A percentile compares a stretch with the other conserved stretches of the same genome.
These are phyloP conservation scores for Toxostoma redivivum DNA, from an alignment of 2,113 vertebrate genomes.

Conservation along the genomic window DNA sequence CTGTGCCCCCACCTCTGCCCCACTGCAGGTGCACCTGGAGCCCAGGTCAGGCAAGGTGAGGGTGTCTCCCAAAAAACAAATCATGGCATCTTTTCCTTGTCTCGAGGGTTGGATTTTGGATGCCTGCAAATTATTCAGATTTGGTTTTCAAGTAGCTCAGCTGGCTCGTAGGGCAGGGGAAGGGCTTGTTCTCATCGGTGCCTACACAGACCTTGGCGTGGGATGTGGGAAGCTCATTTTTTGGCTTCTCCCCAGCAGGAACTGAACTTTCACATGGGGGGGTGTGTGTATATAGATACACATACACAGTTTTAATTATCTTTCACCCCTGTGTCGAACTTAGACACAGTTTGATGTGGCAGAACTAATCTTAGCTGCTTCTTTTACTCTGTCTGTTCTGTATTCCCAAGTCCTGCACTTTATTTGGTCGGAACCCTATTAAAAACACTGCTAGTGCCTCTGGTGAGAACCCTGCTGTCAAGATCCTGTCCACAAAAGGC, in stretches of 20 bases:
- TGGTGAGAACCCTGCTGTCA: background rate
- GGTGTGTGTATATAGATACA: background rate
- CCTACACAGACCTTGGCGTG: background rate
- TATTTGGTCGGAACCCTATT: background rate
- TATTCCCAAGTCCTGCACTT: background rate
- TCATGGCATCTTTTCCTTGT: background rate
- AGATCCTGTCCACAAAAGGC: background rate
- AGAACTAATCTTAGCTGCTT: background rate
- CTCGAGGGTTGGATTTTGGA: background rate
- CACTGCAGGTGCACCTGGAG: background rate
- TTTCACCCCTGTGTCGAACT: background rate
- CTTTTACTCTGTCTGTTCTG: background rate
- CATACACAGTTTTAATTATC: background rate
- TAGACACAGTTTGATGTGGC: rapidly evolving
- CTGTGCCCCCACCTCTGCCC: background rate
- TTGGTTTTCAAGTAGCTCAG: background rate
- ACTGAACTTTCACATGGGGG: background rate
- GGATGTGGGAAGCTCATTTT: background rate
- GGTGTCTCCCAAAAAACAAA: background rate
- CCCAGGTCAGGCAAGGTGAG: background rate
- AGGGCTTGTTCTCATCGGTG: background rate
- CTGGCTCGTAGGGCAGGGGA: background rate
- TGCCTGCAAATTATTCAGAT: background rate
- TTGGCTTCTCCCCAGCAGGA: background rate
- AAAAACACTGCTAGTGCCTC: background rate